Conservation (phyloP, 2,113 vertebrate genomes). For the Piaya cayana region DNA sequence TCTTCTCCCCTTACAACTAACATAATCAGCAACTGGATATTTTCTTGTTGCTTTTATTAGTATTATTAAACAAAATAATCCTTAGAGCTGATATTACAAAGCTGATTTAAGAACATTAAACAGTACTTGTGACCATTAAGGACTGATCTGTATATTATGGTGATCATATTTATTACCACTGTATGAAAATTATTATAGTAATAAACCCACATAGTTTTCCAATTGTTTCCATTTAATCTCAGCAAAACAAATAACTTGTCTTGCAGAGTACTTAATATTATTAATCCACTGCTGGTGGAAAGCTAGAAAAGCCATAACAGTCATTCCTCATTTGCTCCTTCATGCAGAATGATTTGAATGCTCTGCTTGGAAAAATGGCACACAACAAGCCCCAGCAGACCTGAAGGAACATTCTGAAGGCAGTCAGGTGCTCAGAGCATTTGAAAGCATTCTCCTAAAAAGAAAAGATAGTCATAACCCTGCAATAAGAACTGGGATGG, state of each 20-base stretch:
- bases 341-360: neutral
- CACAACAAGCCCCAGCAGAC: neutral
- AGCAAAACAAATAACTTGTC: conserved; percentile 58
- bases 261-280: conserved; percentile 26
- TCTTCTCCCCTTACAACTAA: neutral
- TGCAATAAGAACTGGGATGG: neutral
- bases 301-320: neutral
- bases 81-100: neutral
- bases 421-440: neutral
- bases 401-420: neutral
- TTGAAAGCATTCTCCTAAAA: neutral
- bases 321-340: neutral
- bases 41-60: conserved; percentile 47
- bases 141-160: conserved; percentile 1
- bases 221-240: conserved; percentile 51
- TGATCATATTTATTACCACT: conserved; percentile 37
- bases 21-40: conserved; percentile 11
- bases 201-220: conserved; percentile 57
- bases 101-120: conserved; percentile 59
- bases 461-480: neutral
- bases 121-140: conserved; percentile 54
- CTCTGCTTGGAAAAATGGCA: neutral
- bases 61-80: conserved; percentile 58
- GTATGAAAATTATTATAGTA: conserved; percentile 56
- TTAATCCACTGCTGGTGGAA: neutral